Conservation (phyloP, 2,888 invertebrate genomes). For the Schizotus pectinicornis region DNA sequence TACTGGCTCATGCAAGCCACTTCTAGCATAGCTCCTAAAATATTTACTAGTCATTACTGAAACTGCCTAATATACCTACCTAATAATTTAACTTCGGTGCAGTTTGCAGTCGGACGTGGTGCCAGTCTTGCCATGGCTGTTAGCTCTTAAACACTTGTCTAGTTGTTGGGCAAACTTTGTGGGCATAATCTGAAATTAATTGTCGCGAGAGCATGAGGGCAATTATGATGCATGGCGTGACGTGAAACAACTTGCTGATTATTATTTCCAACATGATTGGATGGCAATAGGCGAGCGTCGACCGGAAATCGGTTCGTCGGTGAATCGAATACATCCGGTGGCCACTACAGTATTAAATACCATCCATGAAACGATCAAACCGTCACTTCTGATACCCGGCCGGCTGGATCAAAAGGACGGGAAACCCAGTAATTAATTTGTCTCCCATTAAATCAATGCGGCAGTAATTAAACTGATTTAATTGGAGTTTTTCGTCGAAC, state of each 20-base stretch:
- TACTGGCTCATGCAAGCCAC: too few species aligned
- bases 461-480: constrained; percentile 39
- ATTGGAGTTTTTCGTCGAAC: constrained; percentile 38
- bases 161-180: too few species aligned
- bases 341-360: too few species aligned
- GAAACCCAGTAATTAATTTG: constrained; percentile 40
- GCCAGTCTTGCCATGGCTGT: too few species aligned
- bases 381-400: constrained; percentile 10
- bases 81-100: too few species aligned
- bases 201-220: constrained; percentile 4
- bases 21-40: too few species aligned
- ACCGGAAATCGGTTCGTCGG: too few species aligned
- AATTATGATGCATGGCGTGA: constrained; percentile 18
- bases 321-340: too few species aligned
- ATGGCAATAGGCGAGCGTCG: constrained; percentile 2
- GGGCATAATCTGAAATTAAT: constrained; percentile 14
- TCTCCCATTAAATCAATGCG: constrained; percentile 39
- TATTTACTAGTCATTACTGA: too few species aligned
- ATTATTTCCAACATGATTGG: constrained; percentile 8
- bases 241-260: constrained; percentile 14
- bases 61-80: too few species aligned
- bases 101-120: too few species aligned
- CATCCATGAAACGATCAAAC: not conserved
- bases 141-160: too few species aligned
- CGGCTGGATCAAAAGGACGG: constrained; percentile 31